Base-by-base conservation (phyloP, 2,113 vertebrate genomes). In the Syngnathus typhle region DNA sequence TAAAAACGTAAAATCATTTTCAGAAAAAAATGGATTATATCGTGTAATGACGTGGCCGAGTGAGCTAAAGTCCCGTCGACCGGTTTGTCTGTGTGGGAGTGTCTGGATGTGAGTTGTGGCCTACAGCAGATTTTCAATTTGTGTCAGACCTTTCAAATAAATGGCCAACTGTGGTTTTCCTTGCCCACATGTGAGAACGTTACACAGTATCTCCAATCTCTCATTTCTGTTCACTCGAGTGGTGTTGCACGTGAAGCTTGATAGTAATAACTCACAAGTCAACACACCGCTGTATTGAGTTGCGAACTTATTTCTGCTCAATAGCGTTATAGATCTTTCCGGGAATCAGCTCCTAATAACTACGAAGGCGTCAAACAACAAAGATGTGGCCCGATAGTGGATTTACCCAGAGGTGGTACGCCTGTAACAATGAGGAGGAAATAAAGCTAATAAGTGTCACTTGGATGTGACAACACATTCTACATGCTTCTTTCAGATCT, bases 391-490 rank as follows among this genome's bases (percentile, higher is more conserved):
- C 39, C 68, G 64, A 77, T 69, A 64, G 73, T 71, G 72, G 49
- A 73, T 89, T 81, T 80, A 87, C 82, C 86, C 84, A 84, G 84
- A 82, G 86, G 79, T 86, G 82, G 81, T 67, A 72, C 67, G 73
- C 83, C 85, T 83, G 85, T 82, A 79, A 70, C 80, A 76, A 46
- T 79, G 82, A 88, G 82, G 80, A 81, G 75, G 81, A 87, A 89
- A 89, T 88, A 86, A 87, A 88, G 82, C 82, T 87, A 88, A 87
- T 87, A 88, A 88, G 84, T 85, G 84, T 89, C 82, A 79, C 87
- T 90, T 88, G 90, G 87, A 91, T 90, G 84, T 86, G 79, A 85
- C 82, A 88, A 88, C 86, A 88, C 87, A 87, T 88, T 86, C 83
- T 87, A 90, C 88, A 88, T 74, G 86, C 56, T 55, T 81, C 71